Base-by-base conservation (phyloP, 2,888 invertebrate species). In the Ptychoptera albimana region DNA sequence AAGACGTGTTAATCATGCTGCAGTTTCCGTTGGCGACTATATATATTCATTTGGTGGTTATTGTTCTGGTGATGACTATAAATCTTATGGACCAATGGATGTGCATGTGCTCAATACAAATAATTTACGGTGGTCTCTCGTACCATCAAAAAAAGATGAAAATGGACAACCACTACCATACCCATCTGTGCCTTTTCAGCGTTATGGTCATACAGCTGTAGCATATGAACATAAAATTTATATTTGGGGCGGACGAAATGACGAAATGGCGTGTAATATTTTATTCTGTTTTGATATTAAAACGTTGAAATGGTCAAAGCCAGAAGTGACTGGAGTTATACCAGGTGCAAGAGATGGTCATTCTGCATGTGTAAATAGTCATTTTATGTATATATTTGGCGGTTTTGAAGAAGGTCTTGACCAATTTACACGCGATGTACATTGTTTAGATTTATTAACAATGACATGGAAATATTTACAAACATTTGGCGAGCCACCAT, bases 21-120 rank as follows among this genome's bases (percentile, higher is more conserved):
- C 87, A 6, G 87, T 83, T 16, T 73, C 77, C 46, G 77, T 89
- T 36, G 79, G 76, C 15, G 76, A 82, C 52, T 77, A 73, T 57
- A 84, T 94, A 50, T 92, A 80, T 63, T 85, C 87, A 0, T 92
- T 93, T 61, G 92, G 93, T 35, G 93, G 93, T 23, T 93, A 89
- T 60, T 89, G 86, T 59, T 85, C 87, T 1, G 82, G 82, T 9
- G 84, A 85, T 54, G 81, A 85, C 56, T 86, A 83, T 55, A 72
- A 74, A 46, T 72, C 75, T 49, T 76, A 75, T 61, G 72, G 77
- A 34, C 81, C 86, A 0, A 91, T 93, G 59, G 91, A 92, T 59
- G 81, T 92, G 2, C 85, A 89, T 64, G 74, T 87, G 11, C 67
- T 93, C 15, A 78, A 92, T 57, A 85, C 85, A 44, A 69, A 79